Base-by-base conservation (phyloP, 2,797 vertebrate species). In the Varecia variegata region DNA sequence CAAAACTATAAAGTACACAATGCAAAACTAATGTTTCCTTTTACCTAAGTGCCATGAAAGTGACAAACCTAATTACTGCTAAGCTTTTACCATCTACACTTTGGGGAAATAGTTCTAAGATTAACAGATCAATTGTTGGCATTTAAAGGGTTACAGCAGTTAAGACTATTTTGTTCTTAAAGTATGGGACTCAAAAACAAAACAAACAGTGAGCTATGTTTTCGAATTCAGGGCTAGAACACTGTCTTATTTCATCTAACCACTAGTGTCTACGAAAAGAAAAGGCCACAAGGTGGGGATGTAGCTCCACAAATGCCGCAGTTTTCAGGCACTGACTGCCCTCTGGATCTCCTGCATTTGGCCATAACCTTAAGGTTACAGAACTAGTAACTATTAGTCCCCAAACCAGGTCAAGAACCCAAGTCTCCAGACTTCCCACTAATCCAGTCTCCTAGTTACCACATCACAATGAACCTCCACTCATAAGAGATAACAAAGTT, bases 1-100 rank as follows among this genome's bases (percentile, higher is more conserved):
- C 32, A 92, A 82, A 92, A 89, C 79, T 70, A 95, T 58, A 70
- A 71, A 82, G 32, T 38, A 79, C 82, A 71, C 77, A 86, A 70
- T 58, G n/a, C 70, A 73, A 90, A 90, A 79, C 76, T 74, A 73
- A 30, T 47, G 20, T 79, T 65, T 79, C 67, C 67, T 60, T 40
- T 96, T 87, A 96, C 11, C 4, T 65, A 91, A 88, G 47, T 68
- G 30, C 11, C 38, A 30, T 68, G 32, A 79, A 77, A 84, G 71
- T n/a, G 35, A 38, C n/a, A 92, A 85, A 80, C 3, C 20, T 92
- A 91, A 54, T 76, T 56, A 73, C 40, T 73, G 23, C 32, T 76
- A 76, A 71, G 62, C 43, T 87, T 76, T 86, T 94, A 54, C 27
- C 25, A 74, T 58, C 50, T 85, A 38, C 54, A 82, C 47, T 89